Evolutionary conservation across 2,797 vertebrate genomes (phyloP).

Genomic region (Champsocephalus gunnari): DNA sequence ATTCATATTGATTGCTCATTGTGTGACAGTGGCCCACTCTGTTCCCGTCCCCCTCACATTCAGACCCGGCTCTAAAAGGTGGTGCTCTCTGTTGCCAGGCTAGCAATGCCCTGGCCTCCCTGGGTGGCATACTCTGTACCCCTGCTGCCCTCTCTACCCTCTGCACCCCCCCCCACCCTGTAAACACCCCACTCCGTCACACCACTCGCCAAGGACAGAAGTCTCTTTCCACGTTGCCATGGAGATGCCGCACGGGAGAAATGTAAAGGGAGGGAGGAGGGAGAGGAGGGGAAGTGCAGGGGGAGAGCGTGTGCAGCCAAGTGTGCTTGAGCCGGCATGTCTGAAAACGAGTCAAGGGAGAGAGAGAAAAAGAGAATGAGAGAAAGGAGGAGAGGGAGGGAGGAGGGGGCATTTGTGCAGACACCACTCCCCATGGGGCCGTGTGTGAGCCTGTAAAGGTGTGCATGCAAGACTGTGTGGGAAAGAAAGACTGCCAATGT

Average conservation of each 20-base stretch:
- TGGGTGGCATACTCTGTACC: constrained; percentile 71
- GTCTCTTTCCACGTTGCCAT: constrained; percentile 88
- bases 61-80: constrained; percentile 57
- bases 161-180: constrained; percentile 43
- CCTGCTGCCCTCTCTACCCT: constrained; percentile 61
- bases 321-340: constrained; percentile 84
- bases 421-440: constrained; percentile 78
- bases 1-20: constrained; percentile 86
- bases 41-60: constrained; percentile 65
- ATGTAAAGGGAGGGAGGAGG: constrained; percentile 75
- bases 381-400: constrained; percentile 44
- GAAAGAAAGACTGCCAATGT: constrained; percentile 73
- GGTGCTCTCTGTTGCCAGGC: constrained; percentile 59
- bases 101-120: constrained; percentile 67
- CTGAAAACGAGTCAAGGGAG: constrained; percentile 81
- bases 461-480: constrained; percentile 70
- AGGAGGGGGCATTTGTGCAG: constrained; percentile 71
- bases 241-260: constrained; percentile 86
- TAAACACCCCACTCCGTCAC: constrained; percentile 80
- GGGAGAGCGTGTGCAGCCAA: constrained; percentile 83
- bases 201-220: constrained; percentile 85
- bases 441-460: constrained; percentile 74
- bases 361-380: constrained; percentile 24
- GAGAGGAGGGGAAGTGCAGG: constrained; percentile 49
- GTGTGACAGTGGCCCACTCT: constrained; percentile 80